phyloP scores from a whole-genome alignment of 2,113 vertebrate genomes.

The Notothenia coriiceps region DNA sequence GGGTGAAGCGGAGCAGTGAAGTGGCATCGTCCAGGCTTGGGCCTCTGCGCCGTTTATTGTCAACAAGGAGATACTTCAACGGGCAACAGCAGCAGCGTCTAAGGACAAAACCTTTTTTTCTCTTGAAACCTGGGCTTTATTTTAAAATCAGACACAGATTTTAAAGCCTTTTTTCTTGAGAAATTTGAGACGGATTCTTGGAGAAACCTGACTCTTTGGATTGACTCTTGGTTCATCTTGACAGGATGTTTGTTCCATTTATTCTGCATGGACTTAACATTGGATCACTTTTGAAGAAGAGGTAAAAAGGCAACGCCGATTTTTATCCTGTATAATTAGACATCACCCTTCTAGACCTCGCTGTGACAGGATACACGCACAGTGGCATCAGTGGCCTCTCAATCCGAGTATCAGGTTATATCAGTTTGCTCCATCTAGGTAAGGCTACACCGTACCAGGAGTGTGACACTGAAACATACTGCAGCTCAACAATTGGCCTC shows the following conservation, averaged over 20 bases:
- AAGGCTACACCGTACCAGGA: conserved; percentile 74
- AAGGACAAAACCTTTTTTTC: conserved; percentile 25
- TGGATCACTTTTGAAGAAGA: background rate
- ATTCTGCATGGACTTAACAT: background rate
- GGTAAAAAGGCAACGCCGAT: conserved; percentile 2
- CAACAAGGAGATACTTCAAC: conserved; percentile 48
- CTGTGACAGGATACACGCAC: conserved; percentile 57
- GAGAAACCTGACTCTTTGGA: background rate
- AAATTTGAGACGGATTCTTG: conserved; percentile 2
- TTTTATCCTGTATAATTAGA: conserved; percentile 14
- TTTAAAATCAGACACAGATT: background rate
- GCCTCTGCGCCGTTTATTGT: conserved; percentile 40
- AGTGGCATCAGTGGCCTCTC: conserved; percentile 28
- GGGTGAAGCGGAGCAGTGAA: conserved; percentile 52
- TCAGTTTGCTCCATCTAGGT: conserved; percentile 57
- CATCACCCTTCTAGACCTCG: conserved; percentile 8
- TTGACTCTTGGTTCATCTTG: background rate
- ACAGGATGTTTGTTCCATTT: conserved; percentile 1
- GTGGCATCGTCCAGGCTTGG: conserved; percentile 61
- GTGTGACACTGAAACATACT: conserved; percentile 34
- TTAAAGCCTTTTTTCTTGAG: background rate
- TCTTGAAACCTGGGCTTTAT: background rate
- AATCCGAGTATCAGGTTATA: conserved; percentile 69
- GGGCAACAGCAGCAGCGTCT: conserved; percentile 9
- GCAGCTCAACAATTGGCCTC: conserved; percentile 20